Conservation (phyloP, 2,888 invertebrate species). For the Scelioninae gen. 1 region DNA sequence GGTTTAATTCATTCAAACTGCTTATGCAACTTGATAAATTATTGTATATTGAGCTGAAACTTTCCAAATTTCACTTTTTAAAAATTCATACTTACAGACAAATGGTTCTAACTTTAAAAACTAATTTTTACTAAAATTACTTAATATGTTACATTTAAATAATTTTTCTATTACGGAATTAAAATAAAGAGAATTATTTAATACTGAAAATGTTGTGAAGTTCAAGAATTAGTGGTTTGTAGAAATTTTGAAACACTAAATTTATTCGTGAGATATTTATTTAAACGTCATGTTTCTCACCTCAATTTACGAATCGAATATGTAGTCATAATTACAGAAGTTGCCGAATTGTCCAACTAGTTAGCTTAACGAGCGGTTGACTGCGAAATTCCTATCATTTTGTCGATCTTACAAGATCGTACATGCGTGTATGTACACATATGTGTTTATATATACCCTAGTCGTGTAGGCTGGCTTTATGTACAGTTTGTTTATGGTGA, state of each 20-base stretch:
- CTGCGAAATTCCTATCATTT: conserved; percentile 78
- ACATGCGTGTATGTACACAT: conserved; percentile 60
- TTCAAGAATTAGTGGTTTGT: no score
- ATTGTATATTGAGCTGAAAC: no score
- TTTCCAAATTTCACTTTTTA: no score
- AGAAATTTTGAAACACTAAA: not conserved
- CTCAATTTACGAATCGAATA: conserved; percentile 58
- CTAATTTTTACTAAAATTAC: no score
- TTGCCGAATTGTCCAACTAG: conserved; percentile 73
- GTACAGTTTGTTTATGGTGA: conserved; percentile 79
- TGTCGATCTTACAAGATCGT: conserved; percentile 62
- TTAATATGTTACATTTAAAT: no score
- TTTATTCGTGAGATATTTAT: conserved; percentile 34
- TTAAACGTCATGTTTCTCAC: conserved; percentile 55
- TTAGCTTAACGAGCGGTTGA: conserved; percentile 79
- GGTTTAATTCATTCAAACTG: no score
- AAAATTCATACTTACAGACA: no score
- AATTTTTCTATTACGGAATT: no score
- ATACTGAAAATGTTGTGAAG: no score
- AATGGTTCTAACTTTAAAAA: no score
- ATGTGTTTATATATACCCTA: conserved; percentile 64
- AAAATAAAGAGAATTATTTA: no score
- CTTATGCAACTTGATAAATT: no score
- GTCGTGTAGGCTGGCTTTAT: conserved; percentile 72
- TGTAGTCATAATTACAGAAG: conserved; percentile 75